phyloP scores from a whole-genome alignment of 2,888 invertebrate genomes.

The Thymelicus acteon region DNA sequence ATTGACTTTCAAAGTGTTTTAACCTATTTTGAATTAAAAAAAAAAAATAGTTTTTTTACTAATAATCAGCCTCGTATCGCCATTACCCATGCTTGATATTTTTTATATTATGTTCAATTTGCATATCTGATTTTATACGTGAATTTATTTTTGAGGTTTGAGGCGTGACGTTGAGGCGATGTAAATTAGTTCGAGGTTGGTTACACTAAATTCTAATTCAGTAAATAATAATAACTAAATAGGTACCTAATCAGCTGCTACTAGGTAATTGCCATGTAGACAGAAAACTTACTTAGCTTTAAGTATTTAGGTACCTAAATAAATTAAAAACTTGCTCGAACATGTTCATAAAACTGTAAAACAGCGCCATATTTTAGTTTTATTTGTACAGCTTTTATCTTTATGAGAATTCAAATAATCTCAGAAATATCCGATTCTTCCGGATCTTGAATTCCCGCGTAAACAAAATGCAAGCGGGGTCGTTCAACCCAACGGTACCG shows the following conservation, averaged over 20 bases:
- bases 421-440: conserved; percentile 52
- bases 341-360: conserved; percentile 19
- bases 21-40: too few species aligned
- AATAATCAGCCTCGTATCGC: not conserved
- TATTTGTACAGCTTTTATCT: conserved; percentile 33
- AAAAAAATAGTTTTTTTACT: too few species aligned
- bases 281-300: not conserved
- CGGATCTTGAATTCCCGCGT: conserved; percentile 62
- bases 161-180: too few species aligned
- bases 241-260: too few species aligned
- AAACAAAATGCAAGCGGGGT: conserved; percentile 71
- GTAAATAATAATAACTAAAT: too few species aligned
- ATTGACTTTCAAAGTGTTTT: too few species aligned
- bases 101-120: too few species aligned
- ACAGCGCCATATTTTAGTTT: conserved; percentile 9
- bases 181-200: too few species aligned
- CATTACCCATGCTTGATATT: not conserved
- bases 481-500: conserved; percentile 81
- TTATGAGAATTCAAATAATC: conserved; percentile 47
- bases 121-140: too few species aligned
- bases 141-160: too few species aligned
- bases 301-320: not conserved
- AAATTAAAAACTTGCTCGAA: conserved; percentile 1
- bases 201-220: too few species aligned
- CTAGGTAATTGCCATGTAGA: too few species aligned